Percentiles rank a stretch among this genome's conserved stretches.
phyloP scores from a whole-genome alignment of 2,797 vertebrate genomes.

The Gymnoscopelus braueri region DNA sequence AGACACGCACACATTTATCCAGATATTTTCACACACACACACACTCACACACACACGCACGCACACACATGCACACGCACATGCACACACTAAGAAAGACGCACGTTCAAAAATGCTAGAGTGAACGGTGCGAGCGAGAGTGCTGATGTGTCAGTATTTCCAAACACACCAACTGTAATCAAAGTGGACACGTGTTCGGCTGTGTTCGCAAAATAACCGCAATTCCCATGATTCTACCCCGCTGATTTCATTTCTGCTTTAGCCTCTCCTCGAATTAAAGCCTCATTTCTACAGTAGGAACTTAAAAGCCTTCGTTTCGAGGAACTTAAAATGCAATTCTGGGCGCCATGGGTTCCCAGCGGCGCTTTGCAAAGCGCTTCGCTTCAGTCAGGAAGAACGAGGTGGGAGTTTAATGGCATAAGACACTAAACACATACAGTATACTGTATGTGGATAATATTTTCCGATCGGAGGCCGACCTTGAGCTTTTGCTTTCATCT shows the following conservation, averaged over 20 bases:
- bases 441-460: slow-evolving; percentile 2
- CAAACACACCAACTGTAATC: slow-evolving; percentile 61
- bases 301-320: slow-evolving; percentile 31
- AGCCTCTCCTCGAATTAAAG: slow-evolving; percentile 54
- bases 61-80: background rate
- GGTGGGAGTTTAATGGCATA: background rate
- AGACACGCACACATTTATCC: slow-evolving; percentile 1
- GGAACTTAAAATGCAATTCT: slow-evolving; percentile 15
- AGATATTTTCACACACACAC: background rate
- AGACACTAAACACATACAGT: slow-evolving; percentile 5
- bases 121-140: slow-evolving; percentile 34
- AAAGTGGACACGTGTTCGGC: slow-evolving; percentile 65
- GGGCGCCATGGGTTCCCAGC: background rate
- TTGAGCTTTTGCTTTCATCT: slow-evolving; percentile 22
- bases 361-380: slow-evolving; percentile 11
- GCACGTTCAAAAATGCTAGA: too few relatives aligned
- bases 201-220: slow-evolving; percentile 53
- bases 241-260: slow-evolving; percentile 36
- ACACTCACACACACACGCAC: background rate
- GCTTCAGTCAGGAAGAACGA: background rate
- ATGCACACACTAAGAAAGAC: background rate
- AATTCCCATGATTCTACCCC: slow-evolving; percentile 55
- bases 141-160: slow-evolving; percentile 55
- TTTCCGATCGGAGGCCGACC: slow-evolving; percentile 21
- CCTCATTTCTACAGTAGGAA: slow-evolving; percentile 41